Evolutionary conservation across 2,113 vertebrate genomes (phyloP), one percentile per base, ranked within the genome.

Genomic region (Numenius arquata): DNA sequence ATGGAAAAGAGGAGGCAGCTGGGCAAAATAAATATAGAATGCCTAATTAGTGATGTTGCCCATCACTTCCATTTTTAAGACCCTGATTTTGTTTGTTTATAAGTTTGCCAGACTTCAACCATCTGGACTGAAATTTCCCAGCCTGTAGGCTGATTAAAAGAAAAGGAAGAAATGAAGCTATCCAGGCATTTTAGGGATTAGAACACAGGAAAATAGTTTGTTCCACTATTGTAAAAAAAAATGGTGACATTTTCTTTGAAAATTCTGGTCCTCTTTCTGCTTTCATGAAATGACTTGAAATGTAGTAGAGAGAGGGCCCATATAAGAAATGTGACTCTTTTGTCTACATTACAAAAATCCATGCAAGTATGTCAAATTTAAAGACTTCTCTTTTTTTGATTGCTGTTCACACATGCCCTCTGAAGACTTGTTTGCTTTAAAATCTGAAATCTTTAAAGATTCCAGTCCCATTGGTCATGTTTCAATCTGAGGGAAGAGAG

Each of bases 41-140:
- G 30, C 43, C 21, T 90, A 91, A 94, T 94, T 90, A 90, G 72
- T 66, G 91, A 71, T 12, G 8, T 71, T 92, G 85, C 59, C 91
- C 90, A 93, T 90, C 41, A 71, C 59, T 95, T 90, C 72, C 88
- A 91, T 91, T 95, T 91, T 94, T 88, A 88, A 96, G 86, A 81
- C 68, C 72, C 25, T 58, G 30, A 88, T 90, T 95, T 93, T 0
- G 0, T 85, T 96, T 95, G 89, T 92, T 96, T 95, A 85, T 73
- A 88, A 91, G 9, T 96, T 94, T 95, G 91, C 75, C 82, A 94
- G 90, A 93, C 85, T 95, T 96, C 71, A 93, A 14, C 88, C 93
- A 95, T 96, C 88, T 96, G 82, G 85, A 77, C 88, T 84, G 59
- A 94, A 94, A 88, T 91, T 90, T 93, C n/a, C n/a, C 40, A 58